Base-by-base conservation (phyloP, 2,888 invertebrate genomes). In the Psylliodes chrysocephalus region DNA sequence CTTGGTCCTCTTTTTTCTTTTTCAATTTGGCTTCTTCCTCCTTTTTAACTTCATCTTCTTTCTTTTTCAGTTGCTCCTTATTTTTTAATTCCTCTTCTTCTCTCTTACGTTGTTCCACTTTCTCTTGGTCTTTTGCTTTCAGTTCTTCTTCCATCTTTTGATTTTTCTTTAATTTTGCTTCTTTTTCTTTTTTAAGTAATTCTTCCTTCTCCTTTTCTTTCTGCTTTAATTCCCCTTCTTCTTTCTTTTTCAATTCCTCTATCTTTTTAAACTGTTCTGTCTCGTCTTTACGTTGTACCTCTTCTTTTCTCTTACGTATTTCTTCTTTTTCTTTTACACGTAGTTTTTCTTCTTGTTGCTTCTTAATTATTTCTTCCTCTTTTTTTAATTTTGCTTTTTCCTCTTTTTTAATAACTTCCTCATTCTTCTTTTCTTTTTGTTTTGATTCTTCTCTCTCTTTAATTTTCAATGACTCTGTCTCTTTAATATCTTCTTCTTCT, bases 161-260 rank as follows among this genome's bases (percentile, higher is more conserved):
- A 14, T 22, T 46, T 60, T 57, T 49, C 7, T 33, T 60, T 51
- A 25, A n/a, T 55, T 46, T n/a, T 46, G 71, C 53, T 52, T 67
- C 35, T 5, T 62, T 54, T 30, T 35, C 60, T 8, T 51, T 33
- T 10, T 61, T 35, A 5, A 12, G 46, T 10, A 30, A 15, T 7
- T 52, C 60, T 22, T 53, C 52, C 42, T 47, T 35, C 15, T 66
- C 54, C 22, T 66, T 64, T 17, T 28, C 38, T 28, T 68, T 33
- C 63, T 54, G n/a, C 61, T 60, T 51, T 25, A 80, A 78, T 40
- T 62, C 35, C 0, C 77, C 76, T 30, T 64, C 18, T 60, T 49
- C 51, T 46, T 64, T 64, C 59, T 57, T 56, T 44, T 60, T 60
- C 25, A 40, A 60, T 63, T 60, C 51, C 19, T 28, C 14, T 54